Evolutionary conservation across 2,113 vertebrate genomes (phyloP).

Genomic region (Alligator sinensis): DNA sequence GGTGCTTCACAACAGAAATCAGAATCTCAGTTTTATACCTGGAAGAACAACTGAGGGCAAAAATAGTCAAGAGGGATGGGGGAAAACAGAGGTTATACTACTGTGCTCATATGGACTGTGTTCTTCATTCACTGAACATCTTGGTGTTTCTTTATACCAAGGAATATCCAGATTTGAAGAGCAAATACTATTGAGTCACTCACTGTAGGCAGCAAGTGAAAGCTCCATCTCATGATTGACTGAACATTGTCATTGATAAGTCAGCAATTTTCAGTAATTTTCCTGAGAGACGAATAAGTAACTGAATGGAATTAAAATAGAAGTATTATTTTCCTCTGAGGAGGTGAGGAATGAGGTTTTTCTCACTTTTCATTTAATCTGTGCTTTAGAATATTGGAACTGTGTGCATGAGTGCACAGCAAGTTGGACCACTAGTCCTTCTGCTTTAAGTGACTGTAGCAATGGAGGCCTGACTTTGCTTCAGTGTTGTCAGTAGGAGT

Average conservation of each 20-base stretch:
- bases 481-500: not conserved
- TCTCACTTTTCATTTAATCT: not conserved
- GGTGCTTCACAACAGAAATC: slow-evolving; percentile 33
- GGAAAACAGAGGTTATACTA: not conserved
- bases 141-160: not conserved
- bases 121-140: not conserved
- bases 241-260: not conserved
- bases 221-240: not conserved
- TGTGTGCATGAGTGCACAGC: not conserved
- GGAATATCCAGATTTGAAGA: not conserved
- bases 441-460: not conserved
- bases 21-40: not conserved
- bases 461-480: not conserved
- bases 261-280: not conserved
- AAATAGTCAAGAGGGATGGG: not conserved
- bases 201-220: not conserved
- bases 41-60: not conserved
- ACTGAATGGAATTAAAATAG: not conserved
- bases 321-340: not conserved
- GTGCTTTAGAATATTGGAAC: not conserved
- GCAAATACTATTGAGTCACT: not conserved
- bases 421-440: not conserved
- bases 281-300: not conserved
- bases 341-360: not conserved
- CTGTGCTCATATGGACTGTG: not conserved